Conservation (phyloP, 1,140 invertebrate species). For the Drosophila tani region DNA sequence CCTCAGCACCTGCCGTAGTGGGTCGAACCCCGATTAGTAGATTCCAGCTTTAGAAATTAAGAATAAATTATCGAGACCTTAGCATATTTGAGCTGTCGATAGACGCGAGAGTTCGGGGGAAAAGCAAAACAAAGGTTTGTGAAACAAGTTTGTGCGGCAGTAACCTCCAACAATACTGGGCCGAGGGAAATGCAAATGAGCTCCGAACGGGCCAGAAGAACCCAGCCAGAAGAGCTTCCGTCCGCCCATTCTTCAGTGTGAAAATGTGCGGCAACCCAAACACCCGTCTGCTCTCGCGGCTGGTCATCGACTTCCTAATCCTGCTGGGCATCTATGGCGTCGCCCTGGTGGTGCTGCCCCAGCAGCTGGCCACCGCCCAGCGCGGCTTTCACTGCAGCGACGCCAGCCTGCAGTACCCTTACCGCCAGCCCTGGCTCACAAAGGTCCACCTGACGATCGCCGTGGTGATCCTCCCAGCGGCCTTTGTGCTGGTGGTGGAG, state of each 20-base stretch:
- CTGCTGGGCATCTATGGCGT: constrained; percentile 63
- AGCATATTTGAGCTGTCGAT: constrained; percentile 67
- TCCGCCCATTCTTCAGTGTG: constrained; percentile 41
- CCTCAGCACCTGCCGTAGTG: constrained; percentile 4
- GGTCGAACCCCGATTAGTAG: constrained; percentile 8
- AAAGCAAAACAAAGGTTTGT: constrained; percentile 45
- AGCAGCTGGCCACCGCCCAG: constrained; percentile 53
- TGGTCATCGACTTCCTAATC: constrained; percentile 75
- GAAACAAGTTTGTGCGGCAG: constrained; percentile 66
- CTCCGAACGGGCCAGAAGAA: constrained; percentile 32
- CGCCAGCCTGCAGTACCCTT: constrained; percentile 63
- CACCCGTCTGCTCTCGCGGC: constrained; percentile 73
- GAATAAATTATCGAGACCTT: constrained; percentile 72
- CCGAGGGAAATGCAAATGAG: constrained; percentile 66
- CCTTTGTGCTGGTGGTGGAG: constrained; percentile 70
- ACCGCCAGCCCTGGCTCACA: constrained; percentile 66
- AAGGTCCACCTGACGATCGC: constrained; percentile 71
- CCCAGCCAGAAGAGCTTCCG: not conserved
- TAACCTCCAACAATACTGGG: constrained; percentile 19
- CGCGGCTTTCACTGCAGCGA: constrained; percentile 78
- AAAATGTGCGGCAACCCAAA: constrained; percentile 82
- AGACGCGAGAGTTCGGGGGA: constrained; percentile 19
- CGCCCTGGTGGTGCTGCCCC: constrained; percentile 71
- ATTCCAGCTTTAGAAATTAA: constrained; percentile 40
- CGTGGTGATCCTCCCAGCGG: constrained; percentile 68